Conservation (phyloP, 2,888 invertebrate genomes). For the Syrphus vitripennis region DNA sequence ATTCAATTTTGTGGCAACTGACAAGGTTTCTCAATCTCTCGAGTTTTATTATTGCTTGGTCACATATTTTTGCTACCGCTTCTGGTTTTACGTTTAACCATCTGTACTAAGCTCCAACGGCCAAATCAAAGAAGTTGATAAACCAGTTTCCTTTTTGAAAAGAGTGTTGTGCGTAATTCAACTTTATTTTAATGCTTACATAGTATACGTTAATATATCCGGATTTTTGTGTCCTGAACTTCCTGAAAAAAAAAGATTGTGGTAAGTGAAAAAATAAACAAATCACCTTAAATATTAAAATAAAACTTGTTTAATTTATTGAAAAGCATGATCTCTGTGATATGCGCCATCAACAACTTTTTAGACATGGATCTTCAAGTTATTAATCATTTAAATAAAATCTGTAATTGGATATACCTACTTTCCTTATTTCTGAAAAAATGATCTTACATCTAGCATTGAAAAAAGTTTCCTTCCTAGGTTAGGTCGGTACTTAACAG, state of each 20-base stretch:
- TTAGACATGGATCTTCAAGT: no score
- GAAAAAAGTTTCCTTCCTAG: no score
- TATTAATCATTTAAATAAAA: no score
- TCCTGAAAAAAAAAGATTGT: background rate
- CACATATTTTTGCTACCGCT: background rate
- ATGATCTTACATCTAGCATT: no score
- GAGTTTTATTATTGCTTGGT: background rate
- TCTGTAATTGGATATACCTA: no score
- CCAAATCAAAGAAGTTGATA: slow-evolving; percentile 15
- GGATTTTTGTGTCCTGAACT: slow-evolving; percentile 8
- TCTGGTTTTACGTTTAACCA: background rate
- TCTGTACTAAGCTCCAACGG: background rate
- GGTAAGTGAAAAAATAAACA: background rate
- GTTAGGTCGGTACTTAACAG: no score
- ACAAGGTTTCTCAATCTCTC: background rate
- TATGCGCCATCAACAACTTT: no score
- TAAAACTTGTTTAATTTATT: background rate
- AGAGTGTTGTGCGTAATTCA: background rate
- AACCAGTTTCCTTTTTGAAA: background rate
- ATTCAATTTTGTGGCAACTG: background rate
- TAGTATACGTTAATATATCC: background rate
- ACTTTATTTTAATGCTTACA: no score
- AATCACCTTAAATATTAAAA: background rate
- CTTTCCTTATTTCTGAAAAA: no score
- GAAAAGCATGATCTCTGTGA: background rate